Evolutionary conservation across 2,113 vertebrate genomes (phyloP).

Genomic region (Trematomus loennbergii): DNA sequence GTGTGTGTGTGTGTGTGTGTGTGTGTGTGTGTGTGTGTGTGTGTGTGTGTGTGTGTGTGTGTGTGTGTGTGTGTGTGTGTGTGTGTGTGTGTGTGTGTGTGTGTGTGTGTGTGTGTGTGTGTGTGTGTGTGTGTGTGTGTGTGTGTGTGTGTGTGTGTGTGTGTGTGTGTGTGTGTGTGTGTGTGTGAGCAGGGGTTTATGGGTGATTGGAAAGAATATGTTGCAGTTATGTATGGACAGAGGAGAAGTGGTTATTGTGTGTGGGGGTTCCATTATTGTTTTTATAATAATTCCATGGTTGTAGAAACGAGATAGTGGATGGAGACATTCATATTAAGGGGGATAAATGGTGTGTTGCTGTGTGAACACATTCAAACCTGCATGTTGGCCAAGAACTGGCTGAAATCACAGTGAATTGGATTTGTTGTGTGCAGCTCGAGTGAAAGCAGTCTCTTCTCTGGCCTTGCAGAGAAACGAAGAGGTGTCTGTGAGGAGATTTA

Average conservation of each 20-base stretch:
- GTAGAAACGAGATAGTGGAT: slow-evolving; percentile 52
- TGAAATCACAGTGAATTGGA: slow-evolving; percentile 67
- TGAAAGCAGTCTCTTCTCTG: slow-evolving; percentile 64
- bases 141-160: too few species aligned
- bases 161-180: slow-evolving; percentile 30
- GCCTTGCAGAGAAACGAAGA: slow-evolving; percentile 63
- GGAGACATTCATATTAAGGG: slow-evolving; percentile 20
- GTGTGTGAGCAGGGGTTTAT: slow-evolving; percentile 22
- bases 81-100: too few species aligned
- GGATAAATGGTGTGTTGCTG: slow-evolving; percentile 2
- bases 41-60: slow-evolving; percentile 10
- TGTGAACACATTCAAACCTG: slow-evolving; percentile 62
- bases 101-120: slow-evolving; percentile 18
- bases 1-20: too few species aligned
- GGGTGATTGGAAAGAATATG: slow-evolving; percentile 49
- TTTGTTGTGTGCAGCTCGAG: slow-evolving; percentile 61
- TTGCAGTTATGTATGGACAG: slow-evolving; percentile 10
- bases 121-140: too few species aligned
- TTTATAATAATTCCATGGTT: slow-evolving; percentile 59
- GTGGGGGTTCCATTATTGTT: slow-evolving; percentile 50
- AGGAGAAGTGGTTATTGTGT: slow-evolving; percentile 23
- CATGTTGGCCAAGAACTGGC: slow-evolving; percentile 69
- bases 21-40: slow-evolving; percentile 30
- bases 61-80: slow-evolving; percentile 10
- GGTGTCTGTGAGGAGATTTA: slow-evolving; percentile 78